Base-by-base conservation (phyloP, 1,140 invertebrate genomes). In the Mercenaria mercenaria region DNA sequence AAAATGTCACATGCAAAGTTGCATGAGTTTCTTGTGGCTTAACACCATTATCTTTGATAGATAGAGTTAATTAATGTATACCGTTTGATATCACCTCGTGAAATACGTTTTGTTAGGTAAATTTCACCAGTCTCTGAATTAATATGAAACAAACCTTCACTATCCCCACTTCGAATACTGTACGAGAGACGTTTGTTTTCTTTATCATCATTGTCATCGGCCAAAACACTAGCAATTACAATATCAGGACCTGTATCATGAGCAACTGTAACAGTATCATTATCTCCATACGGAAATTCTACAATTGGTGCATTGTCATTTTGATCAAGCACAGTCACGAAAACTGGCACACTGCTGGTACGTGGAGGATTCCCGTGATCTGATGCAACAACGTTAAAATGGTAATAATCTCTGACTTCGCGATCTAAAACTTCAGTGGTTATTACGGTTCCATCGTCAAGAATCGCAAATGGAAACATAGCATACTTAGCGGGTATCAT, bases 401-500 rank as follows among this genome's bases (percentile, higher is more conserved):
- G 69, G 79, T 92, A 95, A 29, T 64, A 81, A 4, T 91, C 56
- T 29, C 50, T 84, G 0, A 81, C 37, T 87, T 94, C 93, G 29
- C 93, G 18, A 61, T 94, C 90, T 13, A 94, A 69, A 50, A 74
- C 56, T 20, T 59, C 80, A 23, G 88, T 92, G 8, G 82, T 90
- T 4, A 87, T 80, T 6, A 91, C 64, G 10, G 61, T 80, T 47
- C 82, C 88, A 64, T 90, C 77, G 41, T 86, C 59, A 20, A 85
- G 74, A 26, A 93, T 76, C 6, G 76, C 69, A 39, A 93, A 92
- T 32, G 92, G 92, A 29, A 34, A 91, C 13, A 18, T 98, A 96
- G 61, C 97, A 69, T 89, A 97, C 98, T 91, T 94, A 37, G 91
- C 61, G 15, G 95, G 72, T 10, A 95, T 93, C 79, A 92, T 93